Conservation (phyloP, 23 tunicate species). For the Ciona savignyi region DNA sequence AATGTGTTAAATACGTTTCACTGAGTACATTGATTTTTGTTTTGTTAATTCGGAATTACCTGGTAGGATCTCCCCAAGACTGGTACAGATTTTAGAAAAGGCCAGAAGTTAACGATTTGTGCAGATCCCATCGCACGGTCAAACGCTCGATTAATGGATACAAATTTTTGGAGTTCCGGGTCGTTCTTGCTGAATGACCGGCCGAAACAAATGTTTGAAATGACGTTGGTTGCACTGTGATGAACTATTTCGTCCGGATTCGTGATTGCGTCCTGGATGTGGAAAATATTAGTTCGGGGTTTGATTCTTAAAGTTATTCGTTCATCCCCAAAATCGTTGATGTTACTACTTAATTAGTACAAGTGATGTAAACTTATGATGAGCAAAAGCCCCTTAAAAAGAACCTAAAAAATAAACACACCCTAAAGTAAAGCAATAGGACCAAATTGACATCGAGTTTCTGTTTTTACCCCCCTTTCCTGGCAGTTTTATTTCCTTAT, state of each 20-base stretch:
- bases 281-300: neutral
- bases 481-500: too few species aligned
- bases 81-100: conserved; percentile 24
- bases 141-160: conserved; percentile 24
- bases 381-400: too few species aligned
- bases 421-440: too few species aligned
- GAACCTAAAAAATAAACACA: too few species aligned
- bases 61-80: conserved; percentile 11
- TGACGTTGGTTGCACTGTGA: conserved; percentile 5
- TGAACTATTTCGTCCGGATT: conserved; percentile 11
- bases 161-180: conserved; percentile 10
- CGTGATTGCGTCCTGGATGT: neutral
- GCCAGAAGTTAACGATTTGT: conserved; percentile 49
- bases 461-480: too few species aligned
- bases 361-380: too few species aligned
- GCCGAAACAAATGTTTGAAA: conserved; percentile 37
- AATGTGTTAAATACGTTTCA: too few species aligned
- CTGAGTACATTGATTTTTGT: too few species aligned
- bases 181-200: conserved; percentile 8
- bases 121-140: conserved; percentile 58
- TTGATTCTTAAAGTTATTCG: too few species aligned
- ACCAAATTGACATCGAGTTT: too few species aligned
- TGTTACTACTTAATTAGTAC: too few species aligned
- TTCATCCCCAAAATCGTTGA: too few species aligned
- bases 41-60: neutral